Conservation (phyloP, 1,140 invertebrate species). For the Hylaeus anthracinus region DNA sequence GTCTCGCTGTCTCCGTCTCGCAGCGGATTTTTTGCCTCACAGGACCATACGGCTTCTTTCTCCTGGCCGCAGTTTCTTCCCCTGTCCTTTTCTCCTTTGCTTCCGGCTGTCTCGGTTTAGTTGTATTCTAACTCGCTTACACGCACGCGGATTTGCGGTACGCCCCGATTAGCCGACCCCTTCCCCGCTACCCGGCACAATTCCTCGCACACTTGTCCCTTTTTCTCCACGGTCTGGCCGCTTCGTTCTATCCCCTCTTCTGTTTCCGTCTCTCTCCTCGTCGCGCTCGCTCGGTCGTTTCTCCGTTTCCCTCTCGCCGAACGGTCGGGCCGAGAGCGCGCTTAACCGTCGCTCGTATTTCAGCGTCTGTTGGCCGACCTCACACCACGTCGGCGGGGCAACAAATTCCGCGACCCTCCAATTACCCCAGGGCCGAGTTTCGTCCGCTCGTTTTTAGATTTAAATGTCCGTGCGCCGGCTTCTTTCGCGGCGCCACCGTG, state of each 20-base stretch:
- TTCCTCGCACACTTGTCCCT: constrained; percentile 22
- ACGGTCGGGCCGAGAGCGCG: constrained; percentile 30
- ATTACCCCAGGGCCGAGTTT: constrained; percentile 71
- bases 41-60: constrained; percentile 56
- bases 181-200: constrained; percentile 26
- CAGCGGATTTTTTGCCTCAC: constrained; percentile 11
- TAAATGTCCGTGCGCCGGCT: constrained; percentile 63
- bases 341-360: constrained; percentile 70
- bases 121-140: constrained; percentile 58
- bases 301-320: constrained; percentile 38
- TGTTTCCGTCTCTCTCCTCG: constrained; percentile 17
- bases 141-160: constrained; percentile 71
- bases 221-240: constrained; percentile 16
- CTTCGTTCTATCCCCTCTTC: constrained; percentile 8
- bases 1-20: constrained; percentile 42
- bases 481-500: constrained; percentile 59
- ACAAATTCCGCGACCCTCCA: constrained; percentile 75
- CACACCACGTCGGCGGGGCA: constrained; percentile 62
- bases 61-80: constrained; percentile 11
- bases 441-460: constrained; percentile 72
- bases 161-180: constrained; percentile 63
- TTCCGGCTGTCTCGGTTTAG: constrained; percentile 52
- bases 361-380: constrained; percentile 61
- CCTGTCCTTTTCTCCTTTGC: constrained; percentile 18
- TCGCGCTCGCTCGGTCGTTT: constrained; percentile 24